Conservation (phyloP, 30 jellyfish, hydroid and myxozoan species). For the Nemopilema nomurai region DNA sequence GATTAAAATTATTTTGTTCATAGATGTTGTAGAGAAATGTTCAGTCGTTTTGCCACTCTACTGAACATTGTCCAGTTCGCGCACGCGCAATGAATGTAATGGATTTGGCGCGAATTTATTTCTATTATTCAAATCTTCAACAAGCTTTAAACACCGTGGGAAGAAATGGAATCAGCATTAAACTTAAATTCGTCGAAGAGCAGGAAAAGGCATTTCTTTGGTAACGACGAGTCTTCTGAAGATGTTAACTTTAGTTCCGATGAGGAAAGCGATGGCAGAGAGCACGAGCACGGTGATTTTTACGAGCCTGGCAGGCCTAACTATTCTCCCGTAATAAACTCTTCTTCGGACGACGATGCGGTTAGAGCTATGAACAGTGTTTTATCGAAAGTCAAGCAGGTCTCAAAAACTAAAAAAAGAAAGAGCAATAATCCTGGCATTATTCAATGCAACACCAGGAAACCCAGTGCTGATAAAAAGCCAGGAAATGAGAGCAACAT, state of each 20-base stretch:
- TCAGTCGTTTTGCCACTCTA: conserved; percentile 2
- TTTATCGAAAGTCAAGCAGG: not conserved
- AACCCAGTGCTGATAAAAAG: not conserved
- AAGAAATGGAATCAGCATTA: not conserved
- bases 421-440: not conserved
- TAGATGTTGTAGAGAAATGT: conserved; percentile 14
- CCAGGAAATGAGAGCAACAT: too few relatives aligned
- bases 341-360: not conserved
- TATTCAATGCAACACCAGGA: not conserved
- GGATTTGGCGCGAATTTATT: not conserved
- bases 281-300: not conserved
- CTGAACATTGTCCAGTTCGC: conserved; percentile 6
- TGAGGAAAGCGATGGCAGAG: not conserved
- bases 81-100: conserved; percentile 10
- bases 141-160: not conserved
- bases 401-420: not conserved
- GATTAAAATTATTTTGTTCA: conserved; percentile 13
- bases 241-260: not conserved
- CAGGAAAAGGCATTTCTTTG: not conserved
- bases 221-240: not conserved
- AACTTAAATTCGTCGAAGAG: not conserved
- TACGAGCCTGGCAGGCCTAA: not conserved
- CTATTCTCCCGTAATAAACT: not conserved
- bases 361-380: not conserved
- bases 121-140: not conserved